phyloP scores from a whole-genome alignment of 2,797 vertebrate species.

The Lepilemur ruficaudatus region DNA sequence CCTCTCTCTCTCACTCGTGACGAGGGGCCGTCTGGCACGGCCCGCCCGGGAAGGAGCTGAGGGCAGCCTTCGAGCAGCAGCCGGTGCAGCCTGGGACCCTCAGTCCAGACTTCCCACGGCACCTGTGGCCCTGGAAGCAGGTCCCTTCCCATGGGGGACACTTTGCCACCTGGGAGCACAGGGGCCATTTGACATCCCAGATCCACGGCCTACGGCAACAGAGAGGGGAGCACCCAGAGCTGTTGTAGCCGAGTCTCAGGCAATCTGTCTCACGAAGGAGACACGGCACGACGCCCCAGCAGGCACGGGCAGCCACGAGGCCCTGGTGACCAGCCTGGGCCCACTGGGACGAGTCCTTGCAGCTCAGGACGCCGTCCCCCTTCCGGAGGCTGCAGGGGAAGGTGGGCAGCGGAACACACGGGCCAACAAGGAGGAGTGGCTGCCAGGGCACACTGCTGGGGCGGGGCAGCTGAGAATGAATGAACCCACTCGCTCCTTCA shows the following conservation, averaged over 20 bases:
- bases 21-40: too few relatives aligned
- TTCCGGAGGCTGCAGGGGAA: not conserved
- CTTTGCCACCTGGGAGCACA: too few relatives aligned
- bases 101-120: not conserved
- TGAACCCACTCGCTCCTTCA: not conserved
- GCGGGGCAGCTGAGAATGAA: fast-evolving
- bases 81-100: too few relatives aligned
- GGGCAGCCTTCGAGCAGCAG: not conserved
- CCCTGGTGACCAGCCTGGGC: too few relatives aligned
- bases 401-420: fast-evolving
- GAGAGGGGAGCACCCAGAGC: not conserved
- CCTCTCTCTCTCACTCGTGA: not conserved
- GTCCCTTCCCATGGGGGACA: too few relatives aligned
- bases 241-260: too few relatives aligned
- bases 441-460: fast-evolving
- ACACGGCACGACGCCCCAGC: fast-evolving
- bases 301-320: fast-evolving
- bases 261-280: not conserved
- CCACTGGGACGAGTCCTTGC: fast-evolving
- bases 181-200: not conserved
- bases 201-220: too few relatives aligned
- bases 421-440: not conserved
- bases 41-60: not conserved
- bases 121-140: too few relatives aligned
- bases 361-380: fast-evolving